Conservation (phyloP, 2,888 invertebrate species). For the Notodonta ziczac region DNA sequence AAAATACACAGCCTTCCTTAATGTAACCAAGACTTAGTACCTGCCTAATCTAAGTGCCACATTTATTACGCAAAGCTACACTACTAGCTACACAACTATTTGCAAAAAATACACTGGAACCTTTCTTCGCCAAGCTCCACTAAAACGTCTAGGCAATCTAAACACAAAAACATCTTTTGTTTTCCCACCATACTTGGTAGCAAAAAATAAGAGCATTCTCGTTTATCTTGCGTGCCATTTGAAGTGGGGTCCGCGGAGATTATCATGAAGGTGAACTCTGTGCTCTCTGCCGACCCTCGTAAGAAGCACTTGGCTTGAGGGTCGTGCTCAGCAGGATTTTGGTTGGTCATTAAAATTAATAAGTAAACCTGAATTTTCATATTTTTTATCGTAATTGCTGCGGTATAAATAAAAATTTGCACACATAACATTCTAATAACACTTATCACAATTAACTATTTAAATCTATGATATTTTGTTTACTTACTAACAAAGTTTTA, state of each 20-base stretch:
- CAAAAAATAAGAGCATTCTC: conserved; percentile 63
- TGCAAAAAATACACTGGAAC: neutral
- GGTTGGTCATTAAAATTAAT: conserved; percentile 78
- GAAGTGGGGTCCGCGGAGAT: conserved; percentile 70
- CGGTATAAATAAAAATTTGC: neutral
- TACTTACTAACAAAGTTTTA: too few relatives aligned
- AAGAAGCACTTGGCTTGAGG: conserved; percentile 68
- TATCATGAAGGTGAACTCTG: conserved; percentile 72
- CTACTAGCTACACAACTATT: neutral
- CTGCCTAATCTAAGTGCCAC: neutral
- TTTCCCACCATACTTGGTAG: conserved; percentile 42
- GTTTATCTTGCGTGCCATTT: conserved; percentile 75
- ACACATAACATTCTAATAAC: too few relatives aligned
- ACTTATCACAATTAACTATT: too few relatives aligned
- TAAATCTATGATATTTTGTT: too few relatives aligned
- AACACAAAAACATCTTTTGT: conserved; percentile 28
- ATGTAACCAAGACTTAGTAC: too few relatives aligned
- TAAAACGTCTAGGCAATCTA: conserved; percentile 16
- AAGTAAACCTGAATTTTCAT: conserved; percentile 51
- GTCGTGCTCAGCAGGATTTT: conserved; percentile 73
- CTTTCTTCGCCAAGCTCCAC: conserved; percentile 8
- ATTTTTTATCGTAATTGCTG: conserved; percentile 4
- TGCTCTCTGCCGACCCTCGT: conserved; percentile 66
- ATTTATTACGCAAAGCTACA: neutral
- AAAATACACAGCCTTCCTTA: too few relatives aligned